Conservation (phyloP, 2,797 vertebrate genomes). For the Chaetodon trifasciatus region DNA sequence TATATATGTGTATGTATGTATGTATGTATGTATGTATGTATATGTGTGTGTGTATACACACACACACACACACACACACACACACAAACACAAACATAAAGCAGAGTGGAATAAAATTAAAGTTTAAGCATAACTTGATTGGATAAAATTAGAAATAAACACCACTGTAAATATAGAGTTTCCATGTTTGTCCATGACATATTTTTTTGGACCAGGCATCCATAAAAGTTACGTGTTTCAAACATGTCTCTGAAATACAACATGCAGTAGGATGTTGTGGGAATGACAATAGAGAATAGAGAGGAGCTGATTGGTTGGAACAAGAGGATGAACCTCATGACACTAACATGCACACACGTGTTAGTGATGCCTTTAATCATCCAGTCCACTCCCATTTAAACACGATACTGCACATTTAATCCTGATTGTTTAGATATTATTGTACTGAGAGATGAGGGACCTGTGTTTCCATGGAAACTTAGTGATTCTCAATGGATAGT, state of each 20-base stretch:
- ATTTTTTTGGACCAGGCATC: not conserved
- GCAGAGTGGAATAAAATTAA: not conserved
- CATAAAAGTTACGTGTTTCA: not conserved
- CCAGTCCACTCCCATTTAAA: not conserved
- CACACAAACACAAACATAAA: not conserved
- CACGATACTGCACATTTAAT: not conserved
- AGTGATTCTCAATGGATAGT: not conserved
- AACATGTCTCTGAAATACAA: no score
- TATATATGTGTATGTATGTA: no score
- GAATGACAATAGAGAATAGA: no score
- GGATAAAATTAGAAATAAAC: not conserved
- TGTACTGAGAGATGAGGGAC: not conserved
- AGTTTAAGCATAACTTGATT: not conserved
- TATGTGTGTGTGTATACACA: no score
- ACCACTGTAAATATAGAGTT: not conserved
- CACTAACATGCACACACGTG: not conserved
- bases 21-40: no score
- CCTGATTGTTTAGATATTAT: not conserved
- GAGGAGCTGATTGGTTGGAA: not conserved
- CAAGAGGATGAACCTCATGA: not conserved
- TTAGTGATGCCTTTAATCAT: no score
- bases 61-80: no score
- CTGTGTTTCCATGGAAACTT: constrained; percentile 7
- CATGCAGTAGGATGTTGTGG: no score
- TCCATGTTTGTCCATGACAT: not conserved